These are phyloP conservation scores for Toxostoma redivivum DNA, from an alignment of 2,113 vertebrate genomes.

Conservation along the genomic window DNA sequence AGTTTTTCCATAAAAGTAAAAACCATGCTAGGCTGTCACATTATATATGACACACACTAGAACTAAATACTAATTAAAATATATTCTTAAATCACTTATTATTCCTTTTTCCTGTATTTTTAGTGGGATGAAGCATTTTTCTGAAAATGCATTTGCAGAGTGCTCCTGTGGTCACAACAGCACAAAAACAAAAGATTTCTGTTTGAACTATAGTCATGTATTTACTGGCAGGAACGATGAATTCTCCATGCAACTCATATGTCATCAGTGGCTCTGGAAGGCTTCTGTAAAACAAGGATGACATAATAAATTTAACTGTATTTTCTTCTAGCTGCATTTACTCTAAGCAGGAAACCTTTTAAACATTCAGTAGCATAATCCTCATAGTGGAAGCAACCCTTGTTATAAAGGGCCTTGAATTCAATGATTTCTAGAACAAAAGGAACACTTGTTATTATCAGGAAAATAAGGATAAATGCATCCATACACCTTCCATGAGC, in stretches of 20 bases:
- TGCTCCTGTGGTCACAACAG: neutral
- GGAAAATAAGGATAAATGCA: neutral
- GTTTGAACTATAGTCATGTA: slow-evolving; percentile 16
- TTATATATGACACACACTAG: neutral
- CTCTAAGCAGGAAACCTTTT: neutral
- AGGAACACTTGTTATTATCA: neutral
- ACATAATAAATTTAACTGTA: neutral
- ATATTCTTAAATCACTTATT: neutral
- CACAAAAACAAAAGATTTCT: neutral
- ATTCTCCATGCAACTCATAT: slow-evolving; percentile 91
- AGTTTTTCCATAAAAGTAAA: neutral
- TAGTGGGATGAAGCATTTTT: neutral
- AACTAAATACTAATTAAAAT: neutral
- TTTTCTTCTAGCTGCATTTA: neutral
- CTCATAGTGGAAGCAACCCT: neutral
- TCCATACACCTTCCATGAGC: neutral
- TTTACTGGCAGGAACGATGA: slow-evolving; percentile 94
- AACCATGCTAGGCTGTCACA: neutral
- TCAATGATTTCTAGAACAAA: neutral
- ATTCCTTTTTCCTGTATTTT: neutral
- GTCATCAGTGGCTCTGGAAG: slow-evolving; percentile 98
- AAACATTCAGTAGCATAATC: neutral
- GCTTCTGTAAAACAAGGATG: slow-evolving; percentile 79
- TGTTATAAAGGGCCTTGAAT: neutral
- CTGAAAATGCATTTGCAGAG: neutral